Base-by-base conservation (phyloP, 2,888 invertebrate species). In the Drosophila limbata region DNA sequence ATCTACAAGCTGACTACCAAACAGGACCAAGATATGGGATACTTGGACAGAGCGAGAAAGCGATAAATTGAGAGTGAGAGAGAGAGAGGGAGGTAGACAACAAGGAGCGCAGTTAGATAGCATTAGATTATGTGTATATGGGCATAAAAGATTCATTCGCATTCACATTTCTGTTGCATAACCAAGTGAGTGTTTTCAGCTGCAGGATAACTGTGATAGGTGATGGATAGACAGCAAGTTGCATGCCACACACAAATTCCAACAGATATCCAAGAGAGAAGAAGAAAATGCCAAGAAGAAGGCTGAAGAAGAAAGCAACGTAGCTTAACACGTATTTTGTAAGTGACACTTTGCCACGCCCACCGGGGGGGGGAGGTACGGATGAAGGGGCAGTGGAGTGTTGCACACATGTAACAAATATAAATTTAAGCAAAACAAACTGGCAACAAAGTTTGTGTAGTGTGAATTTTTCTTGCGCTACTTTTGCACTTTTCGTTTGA, bases 381-480 rank as follows among this genome's bases (percentile, higher is more conserved):
- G 10, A 33, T 10, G 8, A 8, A 11, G 2, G 31, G 1, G 21
- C 4, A 2, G 13, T 5, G 10, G 21, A 6, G 25, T 11, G 13
- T 45, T 15, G 11, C 33, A 37, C 56, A 35, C 35, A 45, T 45
- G 56, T 25, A 35, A 37, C 55, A 35, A 15, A 56, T 44, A 56
- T 65, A 84, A 79, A 77, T 84, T 84, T 79, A 72, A 79, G 87
- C 75, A 77, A 84, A 84, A 89, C 84, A 79, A 88, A 71, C 77
- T 69, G 73, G 64, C 65, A 89, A 81, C 87, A 86, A 89, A 84
- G 74, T 87, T 88, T 60, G 68, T 51, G 35, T 62, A 61, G 65
- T 69, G 67, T 60, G 59, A 56, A 65, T 72, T 79, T 70, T 69
- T 75, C 69, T 57, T 73, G 53, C 21, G 67, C 56, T 72, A 62